Evolutionary conservation across 1,140 invertebrate genomes (phyloP).

Genomic region (Pollicipes pollicipes): DNA sequence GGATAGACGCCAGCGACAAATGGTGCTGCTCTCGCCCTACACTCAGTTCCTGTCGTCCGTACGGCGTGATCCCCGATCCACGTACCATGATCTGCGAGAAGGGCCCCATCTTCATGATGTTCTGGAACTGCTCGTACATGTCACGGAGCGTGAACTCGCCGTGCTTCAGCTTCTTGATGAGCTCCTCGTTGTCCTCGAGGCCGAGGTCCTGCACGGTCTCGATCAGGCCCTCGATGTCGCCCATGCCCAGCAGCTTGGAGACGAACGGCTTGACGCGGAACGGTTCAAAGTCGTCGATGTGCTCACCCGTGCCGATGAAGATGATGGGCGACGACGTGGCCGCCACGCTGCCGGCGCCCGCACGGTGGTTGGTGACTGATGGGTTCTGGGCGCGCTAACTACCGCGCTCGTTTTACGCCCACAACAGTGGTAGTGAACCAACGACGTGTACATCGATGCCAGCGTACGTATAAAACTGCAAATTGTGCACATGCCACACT

Average conservation of each 20-base stretch:
- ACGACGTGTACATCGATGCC: too few relatives aligned
- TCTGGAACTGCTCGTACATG: slow-evolving; percentile 99
- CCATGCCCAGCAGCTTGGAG: slow-evolving; percentile 97
- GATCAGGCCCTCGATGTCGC: slow-evolving; percentile 98
- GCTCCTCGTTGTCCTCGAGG: slow-evolving; percentile 95
- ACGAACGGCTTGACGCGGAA: slow-evolving; percentile 99
- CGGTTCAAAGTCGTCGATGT: slow-evolving; percentile 97
- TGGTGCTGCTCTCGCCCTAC: too few relatives aligned
- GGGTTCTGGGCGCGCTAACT: background rate
- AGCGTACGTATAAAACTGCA: too few relatives aligned
- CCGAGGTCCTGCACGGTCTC: slow-evolving; percentile 92
- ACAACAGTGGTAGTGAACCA: too few relatives aligned
- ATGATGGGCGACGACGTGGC: slow-evolving; percentile 98
- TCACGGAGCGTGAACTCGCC: slow-evolving; percentile 96
- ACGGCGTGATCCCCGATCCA: too few relatives aligned
- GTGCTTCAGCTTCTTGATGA: slow-evolving; percentile 97
- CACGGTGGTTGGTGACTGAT: slow-evolving; percentile 18
- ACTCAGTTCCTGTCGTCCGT: too few relatives aligned
- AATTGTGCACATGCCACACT: too few relatives aligned
- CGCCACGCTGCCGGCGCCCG: slow-evolving; percentile 52
- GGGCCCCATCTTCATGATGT: slow-evolving; percentile 99
- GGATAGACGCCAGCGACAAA: too few relatives aligned
- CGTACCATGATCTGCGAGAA: slow-evolving; percentile 97
- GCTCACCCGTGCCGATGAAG: slow-evolving; percentile 97
- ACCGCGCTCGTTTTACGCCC: too few relatives aligned